phyloP scores from a whole-genome alignment of 2,888 invertebrate genomes.

The Spodoptera picta region DNA sequence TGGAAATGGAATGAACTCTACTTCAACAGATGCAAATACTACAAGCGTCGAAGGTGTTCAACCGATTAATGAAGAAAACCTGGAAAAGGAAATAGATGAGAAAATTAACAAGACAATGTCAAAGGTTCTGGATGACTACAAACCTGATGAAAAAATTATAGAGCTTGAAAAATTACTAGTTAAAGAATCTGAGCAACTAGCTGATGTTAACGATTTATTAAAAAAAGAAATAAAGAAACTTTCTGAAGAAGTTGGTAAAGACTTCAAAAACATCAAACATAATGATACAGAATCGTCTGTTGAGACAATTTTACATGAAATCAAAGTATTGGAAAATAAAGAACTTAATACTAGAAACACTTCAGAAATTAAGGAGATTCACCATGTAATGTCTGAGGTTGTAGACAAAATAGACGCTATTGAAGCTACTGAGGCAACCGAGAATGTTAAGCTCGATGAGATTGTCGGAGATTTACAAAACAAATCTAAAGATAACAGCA shows the following conservation, averaged over 20 bases:
- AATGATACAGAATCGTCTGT: constrained; percentile 57
- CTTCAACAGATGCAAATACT: constrained; percentile 6
- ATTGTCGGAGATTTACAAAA: constrained; percentile 62
- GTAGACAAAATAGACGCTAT: constrained; percentile 49
- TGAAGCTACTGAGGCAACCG: constrained; percentile 53
- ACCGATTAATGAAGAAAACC: constrained; percentile 25
- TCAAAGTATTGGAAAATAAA: constrained; percentile 67
- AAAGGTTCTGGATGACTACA: constrained; percentile 28
- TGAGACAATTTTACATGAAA: constrained; percentile 66
- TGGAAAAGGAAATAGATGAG: constrained; percentile 45
- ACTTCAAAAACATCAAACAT: constrained; percentile 55
- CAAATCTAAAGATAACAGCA: constrained; percentile 48
- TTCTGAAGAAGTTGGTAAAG: constrained; percentile 62
- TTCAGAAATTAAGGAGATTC: constrained; percentile 66
- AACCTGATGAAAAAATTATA: constrained; percentile 52
- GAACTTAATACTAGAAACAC: constrained; percentile 63
- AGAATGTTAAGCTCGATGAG: constrained; percentile 64
- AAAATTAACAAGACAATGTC: constrained; percentile 54
- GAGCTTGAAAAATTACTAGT: constrained; percentile 61
- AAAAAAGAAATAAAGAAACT: constrained; percentile 70
- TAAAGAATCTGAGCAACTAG: constrained; percentile 67
- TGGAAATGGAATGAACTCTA: constrained; percentile 33
- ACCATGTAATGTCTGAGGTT: constrained; percentile 65
- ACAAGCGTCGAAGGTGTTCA: constrained; percentile 32
- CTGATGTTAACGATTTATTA: constrained; percentile 66